Evolutionary conservation across 2,888 invertebrate genomes (phyloP).

Genomic region (Drosophila rubida): DNA sequence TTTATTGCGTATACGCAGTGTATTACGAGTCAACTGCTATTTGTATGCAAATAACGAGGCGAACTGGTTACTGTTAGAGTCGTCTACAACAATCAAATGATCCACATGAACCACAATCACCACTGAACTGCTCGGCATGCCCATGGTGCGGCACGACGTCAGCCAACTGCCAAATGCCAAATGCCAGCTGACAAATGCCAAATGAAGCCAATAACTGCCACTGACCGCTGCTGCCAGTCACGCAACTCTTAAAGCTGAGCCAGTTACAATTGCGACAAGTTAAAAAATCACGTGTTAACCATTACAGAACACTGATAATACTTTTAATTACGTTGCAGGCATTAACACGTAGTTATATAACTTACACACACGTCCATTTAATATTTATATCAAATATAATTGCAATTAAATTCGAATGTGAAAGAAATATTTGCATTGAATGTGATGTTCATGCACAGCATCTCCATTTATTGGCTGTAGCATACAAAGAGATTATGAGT

Average conservation of each 20-base stretch:
- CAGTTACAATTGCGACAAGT: neutral
- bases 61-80: constrained; percentile 10
- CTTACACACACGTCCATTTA: neutral
- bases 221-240: constrained; percentile 21
- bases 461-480: neutral
- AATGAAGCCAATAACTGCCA: constrained; percentile 63
- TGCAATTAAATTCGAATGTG: neutral
- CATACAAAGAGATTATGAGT: neutral
- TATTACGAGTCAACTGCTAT: constrained; percentile 54
- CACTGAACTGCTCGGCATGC: constrained; percentile 21
- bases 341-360: constrained; percentile 63
- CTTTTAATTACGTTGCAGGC: constrained; percentile 49
- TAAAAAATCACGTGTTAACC: constrained; percentile 11
- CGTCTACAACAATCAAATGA: constrained; percentile 43
- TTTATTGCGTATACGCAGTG: constrained; percentile 76
- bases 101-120: constrained; percentile 53
- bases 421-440: neutral
- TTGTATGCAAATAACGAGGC: constrained; percentile 53
- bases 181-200: constrained; percentile 42
- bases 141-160: constrained; percentile 5
- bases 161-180: constrained; percentile 17
- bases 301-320: constrained; percentile 16
- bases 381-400: neutral
- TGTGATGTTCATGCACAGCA: neutral
- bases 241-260: constrained; percentile 25